phyloP scores from a whole-genome alignment of 2,797 vertebrate species.

The Pipistrellus pygmaeus region DNA sequence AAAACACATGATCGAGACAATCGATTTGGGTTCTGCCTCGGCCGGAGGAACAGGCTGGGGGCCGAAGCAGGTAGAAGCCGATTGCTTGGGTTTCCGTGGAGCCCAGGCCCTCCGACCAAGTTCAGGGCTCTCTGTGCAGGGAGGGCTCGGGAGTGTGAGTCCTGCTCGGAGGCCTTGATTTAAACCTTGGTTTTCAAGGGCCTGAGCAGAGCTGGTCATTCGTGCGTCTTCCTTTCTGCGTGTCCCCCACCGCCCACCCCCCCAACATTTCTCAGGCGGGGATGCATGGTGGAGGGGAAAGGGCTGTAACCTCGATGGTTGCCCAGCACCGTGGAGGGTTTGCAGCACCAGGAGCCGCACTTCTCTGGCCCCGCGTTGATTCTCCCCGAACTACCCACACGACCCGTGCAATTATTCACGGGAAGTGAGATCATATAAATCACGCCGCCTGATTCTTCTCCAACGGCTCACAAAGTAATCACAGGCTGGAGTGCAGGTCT shows the following conservation, averaged over 20 bases:
- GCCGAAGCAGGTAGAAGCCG: neutral
- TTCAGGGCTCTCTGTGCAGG: neutral
- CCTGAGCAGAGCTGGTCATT: neutral
- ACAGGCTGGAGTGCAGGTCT: constrained; percentile 80
- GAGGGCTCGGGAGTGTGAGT: neutral
- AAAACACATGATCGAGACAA: neutral
- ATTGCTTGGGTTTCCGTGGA: neutral
- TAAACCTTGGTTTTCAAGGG: constrained; percentile 45
- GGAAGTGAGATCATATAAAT: constrained; percentile 85
- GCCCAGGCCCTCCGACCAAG: neutral
- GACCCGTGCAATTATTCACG: constrained; percentile 78
- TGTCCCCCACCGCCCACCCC: neutral
- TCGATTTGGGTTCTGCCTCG: neutral
- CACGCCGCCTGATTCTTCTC: constrained; percentile 79
- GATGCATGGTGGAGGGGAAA: neutral
- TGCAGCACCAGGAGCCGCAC: constrained; percentile 6
- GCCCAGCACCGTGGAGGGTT: neutral
- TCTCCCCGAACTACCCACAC: constrained; percentile 63
- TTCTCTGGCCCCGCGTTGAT: constrained; percentile 36
- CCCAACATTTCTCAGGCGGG: neutral
- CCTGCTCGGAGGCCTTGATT: neutral
- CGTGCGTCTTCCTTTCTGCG: neutral
- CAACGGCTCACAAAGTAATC: constrained; percentile 84
- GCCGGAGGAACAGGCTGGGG: neutral
- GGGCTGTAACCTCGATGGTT: neutral